Evolutionary conservation across 2,888 invertebrate genomes (phyloP).

Genomic region (Cheilosia scutellata): DNA sequence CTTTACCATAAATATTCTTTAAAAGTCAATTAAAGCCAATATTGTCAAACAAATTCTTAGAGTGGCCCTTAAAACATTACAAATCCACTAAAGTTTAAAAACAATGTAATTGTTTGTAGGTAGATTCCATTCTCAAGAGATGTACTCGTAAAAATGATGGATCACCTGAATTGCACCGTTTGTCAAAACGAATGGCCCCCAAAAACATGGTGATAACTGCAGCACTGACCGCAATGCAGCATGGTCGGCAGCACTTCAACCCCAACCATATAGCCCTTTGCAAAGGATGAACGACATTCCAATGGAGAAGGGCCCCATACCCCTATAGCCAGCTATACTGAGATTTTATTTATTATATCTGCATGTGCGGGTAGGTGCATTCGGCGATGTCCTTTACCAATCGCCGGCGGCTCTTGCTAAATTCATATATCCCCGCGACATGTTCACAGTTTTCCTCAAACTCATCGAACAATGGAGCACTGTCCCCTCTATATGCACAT

Average conservation of each 20-base stretch:
- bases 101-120: slow-evolving; percentile 23
- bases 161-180: slow-evolving; percentile 79
- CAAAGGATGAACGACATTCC: slow-evolving; percentile 47
- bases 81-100: slow-evolving; percentile 24
- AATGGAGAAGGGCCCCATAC: slow-evolving; percentile 16
- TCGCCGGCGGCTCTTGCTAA: slow-evolving; percentile 20
- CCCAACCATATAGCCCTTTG: slow-evolving; percentile 5
- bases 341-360: slow-evolving; percentile 69
- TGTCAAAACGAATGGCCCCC: slow-evolving; percentile 77
- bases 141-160: slow-evolving; percentile 71
- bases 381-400: slow-evolving; percentile 63
- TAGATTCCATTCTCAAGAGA: slow-evolving; percentile 57
- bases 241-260: slow-evolving; percentile 56
- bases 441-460: slow-evolving; percentile 31
- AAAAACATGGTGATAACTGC: slow-evolving; percentile 73
- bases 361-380: slow-evolving; percentile 63
- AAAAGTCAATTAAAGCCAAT: slow-evolving; percentile 1
- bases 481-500: slow-evolving; percentile 68
- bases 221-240: slow-evolving; percentile 76
- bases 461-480: slow-evolving; percentile 18
- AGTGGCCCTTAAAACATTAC: slow-evolving; percentile 10
- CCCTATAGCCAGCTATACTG: neutral
- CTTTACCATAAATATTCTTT: neutral
- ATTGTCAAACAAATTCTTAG: slow-evolving; percentile 10
- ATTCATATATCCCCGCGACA: slow-evolving; percentile 28